Conservation (phyloP, 2,888 invertebrate species). For the Lasioglossum oenotherae region DNA sequence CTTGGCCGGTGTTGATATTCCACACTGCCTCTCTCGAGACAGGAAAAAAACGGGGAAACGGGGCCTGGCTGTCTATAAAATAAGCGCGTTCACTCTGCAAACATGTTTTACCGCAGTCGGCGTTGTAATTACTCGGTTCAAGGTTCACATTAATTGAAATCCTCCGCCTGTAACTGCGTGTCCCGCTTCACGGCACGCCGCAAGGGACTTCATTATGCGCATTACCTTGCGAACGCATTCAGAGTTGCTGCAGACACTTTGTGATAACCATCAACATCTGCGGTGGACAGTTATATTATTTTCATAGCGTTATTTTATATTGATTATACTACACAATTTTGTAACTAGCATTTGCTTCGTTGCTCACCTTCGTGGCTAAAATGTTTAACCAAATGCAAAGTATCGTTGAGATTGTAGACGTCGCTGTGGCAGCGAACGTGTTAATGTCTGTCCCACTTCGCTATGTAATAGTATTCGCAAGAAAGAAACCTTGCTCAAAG, state of each 20-base stretch:
- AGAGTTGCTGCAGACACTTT: not conserved
- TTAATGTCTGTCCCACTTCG: not conserved
- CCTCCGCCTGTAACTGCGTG: not conserved
- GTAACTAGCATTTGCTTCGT: not conserved
- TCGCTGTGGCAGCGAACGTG: not conserved
- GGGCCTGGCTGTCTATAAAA: conserved; percentile 14
- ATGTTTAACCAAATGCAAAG: no score
- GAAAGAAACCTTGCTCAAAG: not conserved
- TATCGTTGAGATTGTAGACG: no score
- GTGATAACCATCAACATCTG: not conserved
- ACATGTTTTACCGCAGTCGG: not conserved
- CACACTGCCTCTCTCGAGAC: conserved; percentile 13
- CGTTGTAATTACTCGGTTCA: conserved; percentile 10
- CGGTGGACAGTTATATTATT: not conserved
- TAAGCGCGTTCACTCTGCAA: not conserved
- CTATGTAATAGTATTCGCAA: not conserved
- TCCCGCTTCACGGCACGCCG: not conserved
- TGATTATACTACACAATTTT: not conserved
- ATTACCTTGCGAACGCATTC: not conserved
- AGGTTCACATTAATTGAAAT: conserved; percentile 6
- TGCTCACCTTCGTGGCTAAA: no score
- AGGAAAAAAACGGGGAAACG: conserved; percentile 8
- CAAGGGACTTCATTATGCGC: not conserved
- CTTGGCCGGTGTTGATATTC: conserved; percentile 40
- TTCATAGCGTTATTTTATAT: not conserved